A percentile compares a stretch with the other conserved stretches of the same genome.
phyloP scores from a whole-genome alignment of 2,888 invertebrate species.

The Ommatoiulus sabulosus region DNA sequence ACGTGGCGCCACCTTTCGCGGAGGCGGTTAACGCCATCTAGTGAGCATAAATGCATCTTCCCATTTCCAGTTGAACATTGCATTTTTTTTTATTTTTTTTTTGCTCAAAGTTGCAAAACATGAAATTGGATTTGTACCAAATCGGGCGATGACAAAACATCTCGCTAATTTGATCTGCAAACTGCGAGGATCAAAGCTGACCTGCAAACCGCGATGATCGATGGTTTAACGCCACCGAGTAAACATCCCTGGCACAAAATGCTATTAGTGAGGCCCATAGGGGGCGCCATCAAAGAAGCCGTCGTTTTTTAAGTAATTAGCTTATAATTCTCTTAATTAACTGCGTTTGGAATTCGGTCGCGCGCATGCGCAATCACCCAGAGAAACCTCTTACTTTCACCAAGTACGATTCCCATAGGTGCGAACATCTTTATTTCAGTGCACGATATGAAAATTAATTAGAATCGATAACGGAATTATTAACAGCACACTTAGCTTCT shows the following conservation, averaged over 20 bases:
- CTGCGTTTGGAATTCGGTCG: not conserved
- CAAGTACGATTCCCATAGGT: not conserved
- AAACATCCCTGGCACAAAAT: not conserved
- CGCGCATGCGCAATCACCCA: not conserved
- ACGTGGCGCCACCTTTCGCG: not conserved
- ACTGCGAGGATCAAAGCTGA: too few species aligned
- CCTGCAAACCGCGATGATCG: not conserved
- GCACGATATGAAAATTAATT: not conserved
- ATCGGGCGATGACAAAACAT: not conserved
- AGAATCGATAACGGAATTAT: not conserved
- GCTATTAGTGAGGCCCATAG: not conserved
- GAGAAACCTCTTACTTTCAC: not conserved
- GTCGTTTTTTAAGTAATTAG: not conserved
- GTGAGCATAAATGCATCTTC: too few species aligned
- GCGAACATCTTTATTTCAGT: not conserved
- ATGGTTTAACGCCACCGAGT: not conserved
- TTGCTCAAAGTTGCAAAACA: not conserved
- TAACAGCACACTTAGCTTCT: too few species aligned
- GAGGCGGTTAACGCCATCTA: not conserved
- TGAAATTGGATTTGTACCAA: not conserved
- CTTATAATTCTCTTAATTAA: not conserved
- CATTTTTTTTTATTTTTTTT: too few species aligned
- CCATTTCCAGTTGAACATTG: too few species aligned
- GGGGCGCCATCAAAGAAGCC: not conserved
- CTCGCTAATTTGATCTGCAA: not conserved